phyloP scores from a whole-genome alignment of 2,888 invertebrate species.

The Macrophya alboannulata region DNA sequence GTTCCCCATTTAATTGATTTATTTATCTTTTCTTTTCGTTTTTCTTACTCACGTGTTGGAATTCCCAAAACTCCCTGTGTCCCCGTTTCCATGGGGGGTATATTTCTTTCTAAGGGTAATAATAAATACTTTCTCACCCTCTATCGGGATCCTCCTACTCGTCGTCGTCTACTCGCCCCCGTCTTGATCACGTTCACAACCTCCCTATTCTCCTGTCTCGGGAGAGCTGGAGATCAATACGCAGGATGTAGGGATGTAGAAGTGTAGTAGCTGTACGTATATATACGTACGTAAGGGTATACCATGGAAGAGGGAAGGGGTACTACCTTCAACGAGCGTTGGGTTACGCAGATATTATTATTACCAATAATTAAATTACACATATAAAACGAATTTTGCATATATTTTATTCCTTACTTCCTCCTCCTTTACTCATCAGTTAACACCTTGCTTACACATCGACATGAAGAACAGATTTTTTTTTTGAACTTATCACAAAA shows the following conservation, averaged over 20 bases:
- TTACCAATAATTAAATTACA: neutral
- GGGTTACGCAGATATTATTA: constrained; percentile 1
- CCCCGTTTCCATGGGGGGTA: neutral
- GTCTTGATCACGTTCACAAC: constrained; percentile 40
- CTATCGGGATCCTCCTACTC: neutral
- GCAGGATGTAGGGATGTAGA: constrained; percentile 6
- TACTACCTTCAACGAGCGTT: neutral
- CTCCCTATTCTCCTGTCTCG: constrained; percentile 25
- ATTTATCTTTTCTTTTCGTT: neutral
- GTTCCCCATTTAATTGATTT: neutral
- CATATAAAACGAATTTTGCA: neutral
- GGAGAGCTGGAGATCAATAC: constrained; percentile 43
- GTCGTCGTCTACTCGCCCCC: constrained; percentile 15
- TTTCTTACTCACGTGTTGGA: neutral
- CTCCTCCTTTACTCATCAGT: too few relatives aligned
- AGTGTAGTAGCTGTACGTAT: neutral
- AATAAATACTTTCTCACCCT: constrained; percentile 21
- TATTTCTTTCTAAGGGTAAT: constrained; percentile 13
- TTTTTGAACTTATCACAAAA: too few relatives aligned
- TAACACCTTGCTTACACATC: too few relatives aligned
- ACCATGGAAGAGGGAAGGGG: neutral
- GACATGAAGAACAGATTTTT: too few relatives aligned
- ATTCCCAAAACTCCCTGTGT: neutral
- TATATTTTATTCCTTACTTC: neutral
- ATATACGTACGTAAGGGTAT: neutral